Conservation (phyloP, 2,888 invertebrate species). For the Willowsia nigromaculata region DNA sequence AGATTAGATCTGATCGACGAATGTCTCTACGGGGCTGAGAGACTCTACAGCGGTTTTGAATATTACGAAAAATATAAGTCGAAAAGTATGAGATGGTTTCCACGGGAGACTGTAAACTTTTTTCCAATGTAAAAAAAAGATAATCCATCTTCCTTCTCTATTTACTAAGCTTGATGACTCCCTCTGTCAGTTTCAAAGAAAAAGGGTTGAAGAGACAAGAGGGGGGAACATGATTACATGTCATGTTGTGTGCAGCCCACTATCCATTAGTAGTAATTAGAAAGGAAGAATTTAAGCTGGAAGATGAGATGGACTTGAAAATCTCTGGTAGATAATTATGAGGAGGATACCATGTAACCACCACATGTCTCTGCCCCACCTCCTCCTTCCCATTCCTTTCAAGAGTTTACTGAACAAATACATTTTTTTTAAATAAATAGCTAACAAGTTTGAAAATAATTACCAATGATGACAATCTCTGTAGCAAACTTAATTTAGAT, state of each 20-base stretch:
- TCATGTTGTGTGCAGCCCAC: background rate
- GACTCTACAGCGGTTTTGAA: background rate
- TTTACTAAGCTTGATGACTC: too few relatives aligned
- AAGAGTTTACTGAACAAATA: too few relatives aligned
- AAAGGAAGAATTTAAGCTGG: background rate
- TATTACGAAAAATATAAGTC: too few relatives aligned
- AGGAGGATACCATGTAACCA: background rate
- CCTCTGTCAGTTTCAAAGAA: background rate
- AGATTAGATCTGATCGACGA: background rate
- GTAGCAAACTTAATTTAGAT: background rate
- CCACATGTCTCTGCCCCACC: too few relatives aligned
- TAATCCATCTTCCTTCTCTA: too few relatives aligned
- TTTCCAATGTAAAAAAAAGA: too few relatives aligned
- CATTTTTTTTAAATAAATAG: too few relatives aligned
- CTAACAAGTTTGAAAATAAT: too few relatives aligned
- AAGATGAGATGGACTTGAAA: background rate
- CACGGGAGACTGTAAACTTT: background rate
- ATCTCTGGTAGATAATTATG: background rate
- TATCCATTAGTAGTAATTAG: constrained; percentile 15
- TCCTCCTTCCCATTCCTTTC: too few relatives aligned
- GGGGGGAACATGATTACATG: background rate
- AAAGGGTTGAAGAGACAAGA: background rate
- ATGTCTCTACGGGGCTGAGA: background rate
- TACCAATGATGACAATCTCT: too few relatives aligned
- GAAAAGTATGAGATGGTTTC: too few relatives aligned